Percentiles rank a stretch among this genome's conserved stretches.
Evolutionary conservation across 1,140 invertebrate species (phyloP).

Genomic region (Zaprionus gabonicus): DNA sequence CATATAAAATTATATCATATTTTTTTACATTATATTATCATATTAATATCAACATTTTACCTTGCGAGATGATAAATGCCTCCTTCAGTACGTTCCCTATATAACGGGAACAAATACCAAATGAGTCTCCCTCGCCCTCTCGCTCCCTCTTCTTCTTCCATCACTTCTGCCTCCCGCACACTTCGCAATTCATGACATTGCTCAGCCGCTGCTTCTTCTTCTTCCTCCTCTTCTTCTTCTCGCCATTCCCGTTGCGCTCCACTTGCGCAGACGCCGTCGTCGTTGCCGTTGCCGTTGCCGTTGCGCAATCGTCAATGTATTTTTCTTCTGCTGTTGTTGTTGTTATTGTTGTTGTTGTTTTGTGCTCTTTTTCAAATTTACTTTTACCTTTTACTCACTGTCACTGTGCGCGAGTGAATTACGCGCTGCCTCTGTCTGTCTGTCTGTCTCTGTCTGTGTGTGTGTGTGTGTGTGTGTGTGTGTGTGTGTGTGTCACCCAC

Average conservation of each 20-base stretch:
- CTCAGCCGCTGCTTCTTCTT: constrained; percentile 28
- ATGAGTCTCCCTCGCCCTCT: neutral
- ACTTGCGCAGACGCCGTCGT: constrained; percentile 54
- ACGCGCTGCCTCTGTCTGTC: neutral
- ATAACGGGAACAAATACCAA: no score
- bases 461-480: constrained; percentile 32
- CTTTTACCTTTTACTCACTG: constrained; percentile 71
- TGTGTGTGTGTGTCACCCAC: constrained; percentile 41
- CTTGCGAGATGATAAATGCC: no score
- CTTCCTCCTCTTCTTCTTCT: neutral
- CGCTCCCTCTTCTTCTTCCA: neutral
- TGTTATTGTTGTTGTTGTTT: constrained; percentile 1
- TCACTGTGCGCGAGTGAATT: constrained; percentile 15
- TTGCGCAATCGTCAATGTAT: constrained; percentile 69
- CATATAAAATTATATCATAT: no score
- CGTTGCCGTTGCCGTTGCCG: constrained; percentile 44
- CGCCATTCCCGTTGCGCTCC: constrained; percentile 45
- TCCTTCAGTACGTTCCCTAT: no score
- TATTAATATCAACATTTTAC: no score
- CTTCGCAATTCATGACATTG: constrained; percentile 62
- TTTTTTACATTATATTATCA: no score
- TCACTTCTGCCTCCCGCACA: neutral
- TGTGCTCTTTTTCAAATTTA: constrained; percentile 68
- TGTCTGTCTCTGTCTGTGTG: constrained; percentile 11
- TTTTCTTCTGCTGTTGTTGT: neutral